Percentiles rank a stretch among this genome's conserved stretches.
Conservation (phyloP, 2,888 invertebrate genomes). For the Embidobia sp. region DNA sequence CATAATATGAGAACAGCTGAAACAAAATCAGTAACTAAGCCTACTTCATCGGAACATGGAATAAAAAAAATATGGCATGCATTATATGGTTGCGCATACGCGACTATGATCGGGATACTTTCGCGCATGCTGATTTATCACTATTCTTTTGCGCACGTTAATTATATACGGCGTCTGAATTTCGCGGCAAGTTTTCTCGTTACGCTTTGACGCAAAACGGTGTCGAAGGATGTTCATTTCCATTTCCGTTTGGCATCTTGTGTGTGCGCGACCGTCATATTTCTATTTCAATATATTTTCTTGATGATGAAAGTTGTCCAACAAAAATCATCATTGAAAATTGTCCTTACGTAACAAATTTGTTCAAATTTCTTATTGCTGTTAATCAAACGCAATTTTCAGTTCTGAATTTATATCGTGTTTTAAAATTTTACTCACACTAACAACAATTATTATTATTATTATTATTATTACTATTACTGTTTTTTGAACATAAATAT, state of each 20-base stretch:
- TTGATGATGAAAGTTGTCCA: constrained; percentile 49
- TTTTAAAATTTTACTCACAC: too few species aligned
- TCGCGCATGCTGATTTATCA: constrained; percentile 59
- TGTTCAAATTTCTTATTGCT: too few species aligned
- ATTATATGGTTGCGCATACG: constrained; percentile 21
- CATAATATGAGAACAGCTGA: too few species aligned
- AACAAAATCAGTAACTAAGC: too few species aligned
- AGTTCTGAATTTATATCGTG: too few species aligned
- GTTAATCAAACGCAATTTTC: too few species aligned
- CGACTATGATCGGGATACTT: constrained; percentile 50
- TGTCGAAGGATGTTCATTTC: constrained; percentile 63
- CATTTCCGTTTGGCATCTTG: constrained; percentile 57
- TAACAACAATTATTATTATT: too few species aligned
- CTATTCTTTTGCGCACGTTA: constrained; percentile 56
- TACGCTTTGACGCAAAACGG: constrained; percentile 66
- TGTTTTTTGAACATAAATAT: too few species aligned
- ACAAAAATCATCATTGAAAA: constrained; percentile 19
- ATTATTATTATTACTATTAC: too few species aligned
- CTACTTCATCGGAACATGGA: neutral
- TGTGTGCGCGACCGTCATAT: constrained; percentile 19
- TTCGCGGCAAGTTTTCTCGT: constrained; percentile 65
- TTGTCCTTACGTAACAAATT: constrained; percentile 21
- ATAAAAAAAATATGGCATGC: constrained; percentile 31
- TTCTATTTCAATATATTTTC: constrained; percentile 61
- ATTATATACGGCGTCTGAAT: constrained; percentile 64